phyloP scores from a whole-genome alignment of 1,140 invertebrate genomes.

The Neocloeon triangulifer region DNA sequence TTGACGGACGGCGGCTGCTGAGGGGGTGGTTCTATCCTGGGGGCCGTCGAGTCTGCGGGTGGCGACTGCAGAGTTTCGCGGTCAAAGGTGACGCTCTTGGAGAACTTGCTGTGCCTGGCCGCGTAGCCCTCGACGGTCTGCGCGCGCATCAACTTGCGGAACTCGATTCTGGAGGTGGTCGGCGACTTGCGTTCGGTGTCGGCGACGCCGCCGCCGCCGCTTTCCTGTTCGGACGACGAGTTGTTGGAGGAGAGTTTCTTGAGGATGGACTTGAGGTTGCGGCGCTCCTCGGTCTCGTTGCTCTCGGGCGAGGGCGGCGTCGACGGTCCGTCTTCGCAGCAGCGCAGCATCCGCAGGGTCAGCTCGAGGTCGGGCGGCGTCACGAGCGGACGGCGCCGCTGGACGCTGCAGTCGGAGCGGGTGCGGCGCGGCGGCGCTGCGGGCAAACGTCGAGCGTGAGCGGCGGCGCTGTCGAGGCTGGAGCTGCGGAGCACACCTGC shows the following conservation, averaged over 20 bases:
- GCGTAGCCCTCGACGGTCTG: slow-evolving; percentile 61
- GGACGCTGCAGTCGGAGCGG: slow-evolving; percentile 22
- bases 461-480: slow-evolving; percentile 43
- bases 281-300: slow-evolving; percentile 60
- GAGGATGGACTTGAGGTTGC: slow-evolving; percentile 61
- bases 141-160: slow-evolving; percentile 33
- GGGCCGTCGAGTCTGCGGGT: slow-evolving; percentile 17
- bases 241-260: slow-evolving; percentile 40
- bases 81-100: slow-evolving; percentile 74
- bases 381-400: neutral
- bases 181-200: neutral
- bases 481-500: slow-evolving; percentile 37
- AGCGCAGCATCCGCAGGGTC: neutral
- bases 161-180: slow-evolving; percentile 7
- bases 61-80: slow-evolving; percentile 58
- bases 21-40: slow-evolving; percentile 4
- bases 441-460: neutral
- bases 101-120: slow-evolving; percentile 61
- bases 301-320: slow-evolving; percentile 33
- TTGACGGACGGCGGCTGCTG: slow-evolving; percentile 4
- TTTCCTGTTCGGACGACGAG: slow-evolving; percentile 2
- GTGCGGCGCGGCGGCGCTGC: slow-evolving; percentile 28
- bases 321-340: neutral
- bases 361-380: neutral
- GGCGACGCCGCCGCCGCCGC: slow-evolving; percentile 3